phyloP scores from a whole-genome alignment of 2,888 invertebrate genomes.

The Lasius platythorax region DNA sequence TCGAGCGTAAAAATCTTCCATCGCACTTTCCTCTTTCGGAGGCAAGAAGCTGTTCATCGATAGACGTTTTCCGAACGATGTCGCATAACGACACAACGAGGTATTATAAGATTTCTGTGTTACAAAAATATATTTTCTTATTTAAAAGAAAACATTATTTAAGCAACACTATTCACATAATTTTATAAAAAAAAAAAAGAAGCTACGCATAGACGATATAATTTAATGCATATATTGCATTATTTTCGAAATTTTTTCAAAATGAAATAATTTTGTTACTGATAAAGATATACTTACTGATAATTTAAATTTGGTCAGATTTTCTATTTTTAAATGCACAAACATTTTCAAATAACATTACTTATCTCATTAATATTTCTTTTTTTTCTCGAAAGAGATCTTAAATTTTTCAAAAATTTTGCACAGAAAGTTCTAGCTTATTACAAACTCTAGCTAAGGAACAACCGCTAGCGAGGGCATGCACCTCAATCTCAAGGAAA shows the following conservation, averaged over 20 bases:
- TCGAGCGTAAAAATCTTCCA: conserved; percentile 55
- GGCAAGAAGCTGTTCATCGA: conserved; percentile 47
- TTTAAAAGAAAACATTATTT: not conserved
- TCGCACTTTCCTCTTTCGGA: conserved; percentile 25
- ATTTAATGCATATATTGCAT: not conserved
- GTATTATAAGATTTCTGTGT: not conserved
- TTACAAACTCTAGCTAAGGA: conserved; percentile 19
- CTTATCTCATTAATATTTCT: not conserved
- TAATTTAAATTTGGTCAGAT: not conserved
- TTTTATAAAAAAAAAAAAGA: not conserved
- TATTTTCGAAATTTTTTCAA: not conserved
- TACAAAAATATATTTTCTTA: not conserved
- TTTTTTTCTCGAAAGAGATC: not conserved
- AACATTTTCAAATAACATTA: not conserved
- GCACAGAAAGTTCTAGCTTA: not conserved
- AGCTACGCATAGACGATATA: not conserved
- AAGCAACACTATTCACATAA: not conserved
- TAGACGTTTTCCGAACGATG: conserved; percentile 29
- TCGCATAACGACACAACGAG: conserved; percentile 20
- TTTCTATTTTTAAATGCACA: not conserved
- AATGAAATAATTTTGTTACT: not conserved
- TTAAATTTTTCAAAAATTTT: conserved; percentile 2
- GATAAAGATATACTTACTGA: not conserved
- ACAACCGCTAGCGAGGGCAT: conserved; percentile 3
- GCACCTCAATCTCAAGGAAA: conserved; percentile 31